Evolutionary conservation across 2,113 vertebrate species (phyloP), one percentile per base, ranked within the genome.

Genomic region (Microcebus lehilahytsara): DNA sequence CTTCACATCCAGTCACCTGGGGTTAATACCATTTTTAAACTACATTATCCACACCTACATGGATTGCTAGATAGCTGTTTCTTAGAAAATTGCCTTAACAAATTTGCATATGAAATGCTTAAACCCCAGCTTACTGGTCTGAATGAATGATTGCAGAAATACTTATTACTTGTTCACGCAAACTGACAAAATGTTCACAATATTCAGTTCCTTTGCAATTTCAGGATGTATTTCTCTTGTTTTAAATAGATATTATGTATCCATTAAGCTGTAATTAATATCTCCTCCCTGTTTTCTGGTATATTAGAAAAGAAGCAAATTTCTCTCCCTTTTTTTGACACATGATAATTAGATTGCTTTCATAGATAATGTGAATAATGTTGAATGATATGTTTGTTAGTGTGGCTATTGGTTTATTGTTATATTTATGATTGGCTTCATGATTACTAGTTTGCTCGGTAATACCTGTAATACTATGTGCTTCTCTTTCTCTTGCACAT

Each of bases 61-160:
- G 80, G 78, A 77, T 75, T 67, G 95, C 95, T 92, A 91, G 79
- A 96, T 88, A 93, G 86, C 87, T 16, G 87, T 88, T 95, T 96
- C 94, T 94, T 96, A 91, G 97, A 92, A 95, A 96, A 93, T 74
- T 87, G 69, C 84, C 89, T 85, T 90, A 62, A 81, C 93, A 42
- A 7, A 97, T 97, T 95, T 98, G 96, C 96, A 93, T 98, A 95
- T 92, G 97, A 96, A 97, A 93, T 97, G 40, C 75, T 81, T 80
- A 90, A 69, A 78, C 85, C 60, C 77, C 46, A 95, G 74, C 80
- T 96, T 97, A 89, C 3, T 85, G 93, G 91, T 93, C 75, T 96
- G 93, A 97, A 91, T 93, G 83, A 96, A 91, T 93, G 95, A 93
- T 97, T 96, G 85, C 79, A 97, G 96, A 97, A 94, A 97, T 96